Evolutionary conservation across 2,797 vertebrate species (phyloP).

Genomic region (Enteromius trimaculatus): DNA sequence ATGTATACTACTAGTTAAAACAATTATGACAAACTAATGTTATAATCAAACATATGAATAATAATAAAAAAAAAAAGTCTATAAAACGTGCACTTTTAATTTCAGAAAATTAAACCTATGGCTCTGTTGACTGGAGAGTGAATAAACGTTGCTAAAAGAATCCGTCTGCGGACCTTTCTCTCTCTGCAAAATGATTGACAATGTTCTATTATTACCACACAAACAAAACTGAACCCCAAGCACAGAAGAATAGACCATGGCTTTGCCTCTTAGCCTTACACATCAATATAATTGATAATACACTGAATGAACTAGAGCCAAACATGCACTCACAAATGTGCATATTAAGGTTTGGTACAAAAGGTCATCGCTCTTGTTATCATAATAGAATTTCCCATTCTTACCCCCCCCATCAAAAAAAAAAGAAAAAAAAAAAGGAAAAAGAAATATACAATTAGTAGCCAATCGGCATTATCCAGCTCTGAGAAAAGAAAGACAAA

Average conservation of each 20-base stretch:
- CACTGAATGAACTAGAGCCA: background rate
- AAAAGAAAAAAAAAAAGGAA: no score
- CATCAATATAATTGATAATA: background rate
- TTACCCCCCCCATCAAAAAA: background rate
- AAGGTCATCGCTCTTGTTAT: background rate
- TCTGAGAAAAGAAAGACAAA: background rate
- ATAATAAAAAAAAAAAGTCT: no score
- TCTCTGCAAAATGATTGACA: background rate
- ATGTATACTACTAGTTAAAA: background rate
- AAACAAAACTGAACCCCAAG: background rate
- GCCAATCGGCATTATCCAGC: slow-evolving; percentile 25
- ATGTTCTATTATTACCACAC: background rate
- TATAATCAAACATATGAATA: background rate
- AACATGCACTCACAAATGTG: background rate
- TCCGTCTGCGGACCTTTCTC: background rate
- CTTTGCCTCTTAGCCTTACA: background rate
- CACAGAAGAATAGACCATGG: background rate
- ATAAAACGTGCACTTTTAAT: background rate
- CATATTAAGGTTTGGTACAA: background rate
- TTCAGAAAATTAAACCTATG: background rate
- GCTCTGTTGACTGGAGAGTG: background rate
- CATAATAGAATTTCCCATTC: background rate
- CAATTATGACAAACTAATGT: background rate
- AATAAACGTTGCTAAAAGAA: background rate
- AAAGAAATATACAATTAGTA: slow-evolving; percentile 1